Evolutionary conservation across 2,888 invertebrate genomes (phyloP).

Genomic region (Alsophila aescularia): DNA sequence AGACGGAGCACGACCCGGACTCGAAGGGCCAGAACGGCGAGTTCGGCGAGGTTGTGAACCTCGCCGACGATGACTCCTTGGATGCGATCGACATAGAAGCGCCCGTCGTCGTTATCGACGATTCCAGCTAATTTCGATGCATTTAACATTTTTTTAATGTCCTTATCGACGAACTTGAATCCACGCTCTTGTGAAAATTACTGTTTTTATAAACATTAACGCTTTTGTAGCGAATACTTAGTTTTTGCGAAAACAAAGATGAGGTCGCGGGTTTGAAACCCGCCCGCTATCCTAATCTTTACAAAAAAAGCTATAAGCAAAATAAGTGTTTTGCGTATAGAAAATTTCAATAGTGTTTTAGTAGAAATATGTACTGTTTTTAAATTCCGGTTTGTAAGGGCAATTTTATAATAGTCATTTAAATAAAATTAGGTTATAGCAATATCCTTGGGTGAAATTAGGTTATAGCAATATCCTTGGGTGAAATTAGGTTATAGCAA

Average conservation of each 20-base stretch:
- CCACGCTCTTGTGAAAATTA: no score
- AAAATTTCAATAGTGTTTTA: neutral
- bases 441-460: neutral
- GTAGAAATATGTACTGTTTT: neutral
- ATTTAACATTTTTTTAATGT: no score
- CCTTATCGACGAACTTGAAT: no score
- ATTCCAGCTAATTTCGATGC: conserved; percentile 23
- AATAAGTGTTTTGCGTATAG: no score
- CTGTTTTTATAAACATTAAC: no score
- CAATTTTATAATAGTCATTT: neutral
- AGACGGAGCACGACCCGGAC: conserved; percentile 42
- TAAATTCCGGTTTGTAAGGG: neutral
- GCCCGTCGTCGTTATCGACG: conserved; percentile 62
- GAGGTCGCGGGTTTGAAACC: no score
- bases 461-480: no score
- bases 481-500: neutral
- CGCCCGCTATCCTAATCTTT: no score
- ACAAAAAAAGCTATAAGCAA: no score
- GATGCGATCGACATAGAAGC: conserved; percentile 48
- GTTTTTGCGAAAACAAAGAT: neutral
- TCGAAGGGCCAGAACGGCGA: conserved; percentile 7
- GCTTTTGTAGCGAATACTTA: no score
- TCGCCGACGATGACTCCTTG: conserved; percentile 60
- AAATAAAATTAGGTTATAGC: neutral
- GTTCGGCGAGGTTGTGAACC: conserved; percentile 46